phyloP scores from a whole-genome alignment of 1,140 invertebrate species.

The Dufourea novaeangliae region DNA sequence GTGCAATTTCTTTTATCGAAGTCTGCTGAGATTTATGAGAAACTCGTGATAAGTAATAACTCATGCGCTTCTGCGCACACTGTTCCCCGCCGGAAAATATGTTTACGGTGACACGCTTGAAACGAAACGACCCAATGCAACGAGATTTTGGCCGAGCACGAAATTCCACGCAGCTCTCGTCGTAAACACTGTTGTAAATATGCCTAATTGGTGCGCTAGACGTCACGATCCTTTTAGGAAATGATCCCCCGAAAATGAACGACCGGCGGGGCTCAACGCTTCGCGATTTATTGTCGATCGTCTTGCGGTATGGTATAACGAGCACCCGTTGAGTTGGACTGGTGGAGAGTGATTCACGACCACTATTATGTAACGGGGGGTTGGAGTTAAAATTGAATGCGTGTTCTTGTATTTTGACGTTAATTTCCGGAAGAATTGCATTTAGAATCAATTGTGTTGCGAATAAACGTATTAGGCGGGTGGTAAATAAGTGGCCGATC shows the following conservation, averaged over 20 bases:
- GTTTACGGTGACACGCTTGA: no score
- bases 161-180: not conserved
- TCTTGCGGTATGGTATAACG: slow-evolving; percentile 1
- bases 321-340: not conserved
- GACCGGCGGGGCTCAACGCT: not conserved
- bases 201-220: slow-evolving; percentile 2
- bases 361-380: not conserved
- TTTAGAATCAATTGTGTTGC: no score
- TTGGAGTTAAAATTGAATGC: not conserved
- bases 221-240: not conserved
- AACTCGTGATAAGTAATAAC: no score
- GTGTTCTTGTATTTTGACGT: not conserved
- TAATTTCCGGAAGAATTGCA: no score
- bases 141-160: not conserved
- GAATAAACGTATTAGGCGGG: no score
- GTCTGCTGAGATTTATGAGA: no score
- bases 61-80: no score
- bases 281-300: slow-evolving; percentile 7
- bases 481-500: no score
- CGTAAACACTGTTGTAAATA: slow-evolving; percentile 38
- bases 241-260: not conserved
- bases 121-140: not conserved
- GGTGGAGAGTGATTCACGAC: not conserved
- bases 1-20: no score
- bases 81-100: no score